Base-by-base conservation (phyloP, 2,888 invertebrate species). In the Thereva unica region DNA sequence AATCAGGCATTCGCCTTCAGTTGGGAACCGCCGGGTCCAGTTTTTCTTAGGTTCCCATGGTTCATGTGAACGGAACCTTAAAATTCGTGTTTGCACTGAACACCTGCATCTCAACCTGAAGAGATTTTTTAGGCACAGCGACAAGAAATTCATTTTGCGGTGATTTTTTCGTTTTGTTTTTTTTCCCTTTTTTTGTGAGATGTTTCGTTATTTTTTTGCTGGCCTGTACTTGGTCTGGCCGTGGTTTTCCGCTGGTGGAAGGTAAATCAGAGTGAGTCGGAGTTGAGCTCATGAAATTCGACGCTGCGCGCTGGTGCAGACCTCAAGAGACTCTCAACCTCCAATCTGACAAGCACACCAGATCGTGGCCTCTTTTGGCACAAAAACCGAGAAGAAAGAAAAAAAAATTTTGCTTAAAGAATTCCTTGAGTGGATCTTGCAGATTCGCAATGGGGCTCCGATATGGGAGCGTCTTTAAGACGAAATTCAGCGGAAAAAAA, bases 71-170 rank as follows among this genome's bases (percentile, higher is more conserved):
- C 61, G 61, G 61, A 61, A 61, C 61, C 61, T 61, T 61, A 61
- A 61, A 61, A 61, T 61, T 50, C 50, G 50, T 61, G 61, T 61
- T 61, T 61, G 61, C 61, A 61, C 61, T 53, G 64, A 64, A 64
- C 64, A 64, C 64, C 64, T 64, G 64, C 64, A 64, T 23, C 23
- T 47, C 64, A 64, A 64, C 54, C 64, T 54, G 55, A 54, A 64
- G 54, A 55, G 47, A 55, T 52, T 52, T 63, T 63, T 52, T 53
- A 9, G 38, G 41, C 45, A 41, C 37, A 50, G 50, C 50, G 61
- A 61, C 61, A 64, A 55, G 47, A 64, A 64, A 53, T 64, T 54
- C 64, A 64, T 64, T 64, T 64, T 64, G 64, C 64, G 64, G 64
- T 64, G 64, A 64, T 64, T 64, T 64, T 47, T 40, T 47, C 40